Evolutionary conservation across 2,888 invertebrate species (phyloP), one percentile per base, ranked within the genome.

Genomic region (Cantharis rufa): DNA sequence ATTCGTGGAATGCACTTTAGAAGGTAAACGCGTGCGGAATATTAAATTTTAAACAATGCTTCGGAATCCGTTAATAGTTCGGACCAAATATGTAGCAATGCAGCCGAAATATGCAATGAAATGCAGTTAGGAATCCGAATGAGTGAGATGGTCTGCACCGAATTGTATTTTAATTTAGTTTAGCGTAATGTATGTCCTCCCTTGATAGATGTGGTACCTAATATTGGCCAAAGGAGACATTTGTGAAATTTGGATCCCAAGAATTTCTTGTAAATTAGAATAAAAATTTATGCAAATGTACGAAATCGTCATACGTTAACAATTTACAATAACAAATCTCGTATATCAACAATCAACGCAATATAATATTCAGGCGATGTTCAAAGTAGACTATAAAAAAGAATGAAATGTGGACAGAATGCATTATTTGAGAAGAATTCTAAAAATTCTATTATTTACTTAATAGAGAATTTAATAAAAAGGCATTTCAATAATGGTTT

Each of bases 61-160:
- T 84, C 83, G 87, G 88, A 87, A 88, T 88, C 85, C 86, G 86
- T 87, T 88, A 88, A 88, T 88, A 87, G 87, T 87, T 86, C 85
- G 80, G 84, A 83, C 85, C 85, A 85, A 86, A 86, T 86, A 86
- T 86, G 86, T 86, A 85, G 82, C 82, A 82, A 82, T 81, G 83
- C 82, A 73, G 82, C 82, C 81, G 82, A 82, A 81, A 82, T 82
- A 82, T 82, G 82, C 82, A 82, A 74, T 79, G 78, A 80, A 81
- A 80, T 80, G 81, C 81, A 79, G 79, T 81, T 79, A 73, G 82
- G 81, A 80, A 82, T 82, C 83, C 79, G 81, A 79, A 78, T 72
- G 80, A 82, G 79, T 77, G 81, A 81, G 81, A 81, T 77, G 79
- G 76, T 71, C 75, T 72, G 76, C 78, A 78, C 78, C 76, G 81